Evolutionary conservation across 1,140 invertebrate species (phyloP), one percentile per base, ranked within the genome.

Genomic region (Drosophila kepulauana): DNA sequence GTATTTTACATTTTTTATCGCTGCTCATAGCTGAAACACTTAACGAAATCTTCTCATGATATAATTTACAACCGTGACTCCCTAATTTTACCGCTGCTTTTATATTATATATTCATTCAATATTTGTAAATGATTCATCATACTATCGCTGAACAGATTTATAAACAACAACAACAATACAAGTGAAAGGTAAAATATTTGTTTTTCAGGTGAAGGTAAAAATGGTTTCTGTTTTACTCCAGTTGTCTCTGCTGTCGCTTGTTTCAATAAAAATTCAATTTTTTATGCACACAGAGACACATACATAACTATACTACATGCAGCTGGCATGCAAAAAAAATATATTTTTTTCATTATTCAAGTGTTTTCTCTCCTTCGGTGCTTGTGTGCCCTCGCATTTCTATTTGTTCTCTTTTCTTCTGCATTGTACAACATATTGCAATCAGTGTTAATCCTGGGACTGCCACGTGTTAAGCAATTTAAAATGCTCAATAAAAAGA

Each of bases 211-310:
- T 25, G 6, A 43, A 28, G 35, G 38, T 38, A 54, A 45, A 58
- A 45, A 56, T 35, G 33, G 13, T 52, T 49, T 25, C 28, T 15
- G 56, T 45, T 33, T 33, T 33, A 3, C 38, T 57, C 13, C 61
- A 61, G 56, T 63, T 79, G 62, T 48, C 58, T 52, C 43, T 72
- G 25, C 41, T 43, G 13, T 28, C 64, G 63, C 72, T 79, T 72
- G 63, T 72, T 59, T 58, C 77, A 76, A 79, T 76, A 79, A 76
- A 79, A 76, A 67, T 76, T 72, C 68, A 79, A 72, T 79, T 79
- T 73, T 68, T 63, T 58, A 76, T 79, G 38, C 73, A 46, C 20
- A 46, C 58, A 63, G 30, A 49, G 15, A 56, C 57, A 64, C 30
- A 45, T 20, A 35, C 46, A 41, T 25, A 4, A 48, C 41, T 4